These are phyloP conservation scores for Melopsittacus undulatus DNA, from an alignment of 2,797 vertebrate genomes.

Conservation along the genomic window DNA sequence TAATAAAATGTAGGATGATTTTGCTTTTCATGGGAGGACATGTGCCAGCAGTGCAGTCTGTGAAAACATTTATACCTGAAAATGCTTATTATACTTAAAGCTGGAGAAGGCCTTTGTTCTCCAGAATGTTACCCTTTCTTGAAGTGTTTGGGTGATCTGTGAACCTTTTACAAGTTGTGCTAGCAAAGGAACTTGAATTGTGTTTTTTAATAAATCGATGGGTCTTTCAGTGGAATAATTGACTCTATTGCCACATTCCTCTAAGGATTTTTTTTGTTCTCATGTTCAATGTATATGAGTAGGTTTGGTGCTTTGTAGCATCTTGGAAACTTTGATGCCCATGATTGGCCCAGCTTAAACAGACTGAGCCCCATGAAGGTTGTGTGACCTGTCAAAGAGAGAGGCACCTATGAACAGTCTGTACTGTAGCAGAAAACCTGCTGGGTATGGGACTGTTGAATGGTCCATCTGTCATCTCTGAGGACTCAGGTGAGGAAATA, in stretches of 20 bases:
- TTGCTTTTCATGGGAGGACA: neutral
- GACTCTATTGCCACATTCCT: neutral
- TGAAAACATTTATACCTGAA: neutral
- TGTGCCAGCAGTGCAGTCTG: neutral
- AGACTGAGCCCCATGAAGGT: neutral
- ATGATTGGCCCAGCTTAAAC: neutral
- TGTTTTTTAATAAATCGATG: neutral
- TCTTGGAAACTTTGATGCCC: neutral
- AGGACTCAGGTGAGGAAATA: neutral
- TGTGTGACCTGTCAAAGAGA: neutral
- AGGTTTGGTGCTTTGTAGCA: neutral
- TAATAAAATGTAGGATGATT: neutral
- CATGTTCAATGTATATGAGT: accelerated
- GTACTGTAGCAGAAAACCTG: neutral
- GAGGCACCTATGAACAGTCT: neutral
- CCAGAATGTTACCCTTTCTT: neutral
- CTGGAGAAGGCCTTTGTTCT: neutral
- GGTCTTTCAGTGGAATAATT: neutral
- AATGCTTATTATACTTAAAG: neutral
- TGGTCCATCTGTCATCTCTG: neutral
- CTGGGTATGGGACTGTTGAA: neutral
- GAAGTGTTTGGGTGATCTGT: neutral
- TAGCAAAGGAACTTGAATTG: neutral
- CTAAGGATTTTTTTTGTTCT: neutral
- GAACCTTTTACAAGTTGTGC: neutral